Evolutionary conservation across 1,140 invertebrate species (phyloP).

Genomic region (Polypedilum pembai): DNA sequence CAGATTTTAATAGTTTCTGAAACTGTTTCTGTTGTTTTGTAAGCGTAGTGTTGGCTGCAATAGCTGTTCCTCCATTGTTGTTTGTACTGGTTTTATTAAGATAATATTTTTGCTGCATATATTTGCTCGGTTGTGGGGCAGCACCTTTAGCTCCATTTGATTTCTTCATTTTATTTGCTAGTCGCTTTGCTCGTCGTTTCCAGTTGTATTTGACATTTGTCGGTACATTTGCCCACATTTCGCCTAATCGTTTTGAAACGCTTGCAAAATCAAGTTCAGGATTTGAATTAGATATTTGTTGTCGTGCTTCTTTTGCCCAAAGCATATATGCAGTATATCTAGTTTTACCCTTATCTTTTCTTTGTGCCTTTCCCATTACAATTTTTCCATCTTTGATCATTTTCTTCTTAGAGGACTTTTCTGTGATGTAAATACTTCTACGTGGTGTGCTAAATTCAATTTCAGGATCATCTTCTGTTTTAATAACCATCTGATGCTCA

Average conservation of each 20-base stretch:
- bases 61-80: slow-evolving; percentile 30
- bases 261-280: slow-evolving; percentile 75
- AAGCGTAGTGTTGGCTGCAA: slow-evolving; percentile 38
- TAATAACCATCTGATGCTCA: slow-evolving; percentile 42
- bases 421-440: slow-evolving; percentile 66
- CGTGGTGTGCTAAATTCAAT: slow-evolving; percentile 39
- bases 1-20: background rate
- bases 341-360: slow-evolving; percentile 71
- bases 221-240: slow-evolving; percentile 72
- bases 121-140: slow-evolving; percentile 8
- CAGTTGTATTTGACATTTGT: slow-evolving; percentile 45
- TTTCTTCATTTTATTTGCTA: slow-evolving; percentile 40
- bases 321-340: slow-evolving; percentile 83
- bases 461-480: slow-evolving; percentile 40
- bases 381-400: slow-evolving; percentile 62
- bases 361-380: slow-evolving; percentile 59
- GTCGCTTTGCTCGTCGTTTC: slow-evolving; percentile 51
- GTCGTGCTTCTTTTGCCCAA: slow-evolving; percentile 76
- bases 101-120: slow-evolving; percentile 26
- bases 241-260: slow-evolving; percentile 70
- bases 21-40: slow-evolving; percentile 36
- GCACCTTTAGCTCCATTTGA: slow-evolving; percentile 19
- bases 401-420: slow-evolving; percentile 68
- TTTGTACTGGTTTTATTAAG: slow-evolving; percentile 28
- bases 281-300: slow-evolving; percentile 59